Evolutionary conservation across 2,113 vertebrate species (phyloP).

Genomic region (Festucalex cinctus): DNA sequence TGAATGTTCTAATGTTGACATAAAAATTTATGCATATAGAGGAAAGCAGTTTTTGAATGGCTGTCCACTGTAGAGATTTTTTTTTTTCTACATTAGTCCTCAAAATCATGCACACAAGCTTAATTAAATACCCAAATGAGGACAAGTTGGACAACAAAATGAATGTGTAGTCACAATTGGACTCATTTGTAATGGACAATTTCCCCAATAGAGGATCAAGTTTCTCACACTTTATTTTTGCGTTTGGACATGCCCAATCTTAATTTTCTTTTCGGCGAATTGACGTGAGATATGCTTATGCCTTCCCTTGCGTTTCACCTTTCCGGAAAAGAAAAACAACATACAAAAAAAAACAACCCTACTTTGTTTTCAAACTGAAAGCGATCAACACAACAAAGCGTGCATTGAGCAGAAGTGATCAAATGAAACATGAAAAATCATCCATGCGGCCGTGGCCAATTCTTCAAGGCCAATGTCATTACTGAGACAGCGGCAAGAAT

Average conservation of each 20-base stretch:
- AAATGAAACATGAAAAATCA: neutral
- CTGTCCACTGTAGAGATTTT: too few species aligned
- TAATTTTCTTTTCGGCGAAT: neutral
- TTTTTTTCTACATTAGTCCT: too few species aligned
- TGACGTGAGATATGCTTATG: too few species aligned
- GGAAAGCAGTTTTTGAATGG: too few species aligned
- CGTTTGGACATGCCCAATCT: neutral
- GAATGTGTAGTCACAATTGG: too few species aligned
- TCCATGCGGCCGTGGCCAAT: neutral
- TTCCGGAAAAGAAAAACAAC: neutral
- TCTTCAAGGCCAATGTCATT: neutral
- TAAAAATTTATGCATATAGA: too few species aligned
- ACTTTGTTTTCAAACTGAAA: neutral
- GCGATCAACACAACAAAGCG: neutral
- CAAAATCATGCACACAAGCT: too few species aligned
- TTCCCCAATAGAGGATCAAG: too few species aligned
- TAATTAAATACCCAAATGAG: too few species aligned
- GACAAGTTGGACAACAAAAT: too few species aligned
- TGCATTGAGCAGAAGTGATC: neutral
- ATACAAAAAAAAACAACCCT: neutral
- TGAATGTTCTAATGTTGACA: too few species aligned
- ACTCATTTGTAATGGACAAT: too few species aligned
- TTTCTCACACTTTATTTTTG: neutral
- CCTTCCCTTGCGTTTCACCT: neutral
- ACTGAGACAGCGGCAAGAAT: neutral